These are phyloP conservation scores for Disparrhopalites patrizii DNA, from an alignment of 2,888 invertebrate genomes.

Conservation along the genomic window DNA sequence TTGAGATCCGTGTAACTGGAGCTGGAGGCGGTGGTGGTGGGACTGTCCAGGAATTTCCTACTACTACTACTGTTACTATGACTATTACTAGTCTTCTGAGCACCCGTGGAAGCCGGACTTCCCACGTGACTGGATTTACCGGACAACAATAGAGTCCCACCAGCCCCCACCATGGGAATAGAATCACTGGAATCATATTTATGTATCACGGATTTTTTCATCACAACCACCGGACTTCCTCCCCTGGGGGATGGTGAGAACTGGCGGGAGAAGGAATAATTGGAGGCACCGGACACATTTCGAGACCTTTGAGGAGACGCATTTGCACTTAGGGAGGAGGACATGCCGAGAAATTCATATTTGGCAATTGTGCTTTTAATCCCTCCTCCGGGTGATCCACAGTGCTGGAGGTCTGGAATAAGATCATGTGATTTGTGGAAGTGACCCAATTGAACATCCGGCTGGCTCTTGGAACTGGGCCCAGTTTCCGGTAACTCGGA, in stretches of 20 bases:
- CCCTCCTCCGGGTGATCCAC: background rate
- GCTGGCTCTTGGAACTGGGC: background rate
- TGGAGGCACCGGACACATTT: slow-evolving; percentile 17
- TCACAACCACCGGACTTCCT: background rate
- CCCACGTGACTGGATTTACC: too few relatives aligned
- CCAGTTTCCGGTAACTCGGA: too few relatives aligned
- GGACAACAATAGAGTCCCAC: too few relatives aligned
- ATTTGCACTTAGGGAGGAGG: slow-evolving; percentile 32
- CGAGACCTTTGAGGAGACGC: slow-evolving; percentile 27
- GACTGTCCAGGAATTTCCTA: background rate
- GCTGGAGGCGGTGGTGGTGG: slow-evolving; percentile 1
- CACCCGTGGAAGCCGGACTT: background rate
- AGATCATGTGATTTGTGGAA: slow-evolving; percentile 5
- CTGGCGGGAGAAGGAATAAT: slow-evolving; percentile 6
- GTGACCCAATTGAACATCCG: slow-evolving; percentile 11
- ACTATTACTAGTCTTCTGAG: background rate
- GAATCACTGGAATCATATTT: slow-evolving; percentile 23
- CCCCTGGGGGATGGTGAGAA: slow-evolving; percentile 19
- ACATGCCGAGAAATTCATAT: slow-evolving; percentile 42
- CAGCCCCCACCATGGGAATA: slow-evolving; percentile 4
- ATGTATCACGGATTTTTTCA: background rate
- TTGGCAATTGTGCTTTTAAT: slow-evolving; percentile 34
- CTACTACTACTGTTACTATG: background rate
- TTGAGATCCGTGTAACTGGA: slow-evolving; percentile 19
- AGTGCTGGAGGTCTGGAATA: slow-evolving; percentile 16